These are phyloP conservation scores for Pteropus rufus DNA, from an alignment of 2,797 vertebrate genomes.

Conservation along the genomic window DNA sequence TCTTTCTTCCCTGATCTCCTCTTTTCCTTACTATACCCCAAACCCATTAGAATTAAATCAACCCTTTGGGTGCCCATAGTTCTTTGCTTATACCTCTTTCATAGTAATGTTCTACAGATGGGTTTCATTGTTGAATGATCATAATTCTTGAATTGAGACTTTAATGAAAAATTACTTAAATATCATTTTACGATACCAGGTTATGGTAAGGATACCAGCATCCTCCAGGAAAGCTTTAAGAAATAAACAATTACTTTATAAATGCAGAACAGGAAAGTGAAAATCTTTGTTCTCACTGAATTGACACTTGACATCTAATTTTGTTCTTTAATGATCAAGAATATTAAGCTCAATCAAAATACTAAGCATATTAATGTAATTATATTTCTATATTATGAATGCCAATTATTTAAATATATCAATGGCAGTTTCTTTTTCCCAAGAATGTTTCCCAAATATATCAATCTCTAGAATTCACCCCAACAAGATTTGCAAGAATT, in stretches of 20 bases:
- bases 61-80: not conserved
- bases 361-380: not conserved
- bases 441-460: constrained; percentile 13
- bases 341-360: not conserved
- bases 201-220: not conserved
- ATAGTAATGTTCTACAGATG: not conserved
- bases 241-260: constrained; percentile 16
- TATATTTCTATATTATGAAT: not conserved
- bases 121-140: not conserved
- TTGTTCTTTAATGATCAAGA: not conserved
- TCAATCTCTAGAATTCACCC: not conserved
- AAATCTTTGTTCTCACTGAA: not conserved
- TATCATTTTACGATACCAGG: not conserved
- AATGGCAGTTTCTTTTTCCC: not conserved
- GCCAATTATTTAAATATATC: not conserved
- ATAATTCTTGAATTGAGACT: not conserved
- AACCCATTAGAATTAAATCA: not conserved
- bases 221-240: not conserved
- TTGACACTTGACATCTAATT: not conserved
- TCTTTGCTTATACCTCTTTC: not conserved
- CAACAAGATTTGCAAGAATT: not conserved
- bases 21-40: not conserved
- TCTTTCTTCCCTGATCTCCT: not conserved
- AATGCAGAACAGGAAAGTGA: not conserved
- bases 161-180: not conserved